Base-by-base conservation (phyloP, 2,888 invertebrate species). In the Cordilura impudica region DNA sequence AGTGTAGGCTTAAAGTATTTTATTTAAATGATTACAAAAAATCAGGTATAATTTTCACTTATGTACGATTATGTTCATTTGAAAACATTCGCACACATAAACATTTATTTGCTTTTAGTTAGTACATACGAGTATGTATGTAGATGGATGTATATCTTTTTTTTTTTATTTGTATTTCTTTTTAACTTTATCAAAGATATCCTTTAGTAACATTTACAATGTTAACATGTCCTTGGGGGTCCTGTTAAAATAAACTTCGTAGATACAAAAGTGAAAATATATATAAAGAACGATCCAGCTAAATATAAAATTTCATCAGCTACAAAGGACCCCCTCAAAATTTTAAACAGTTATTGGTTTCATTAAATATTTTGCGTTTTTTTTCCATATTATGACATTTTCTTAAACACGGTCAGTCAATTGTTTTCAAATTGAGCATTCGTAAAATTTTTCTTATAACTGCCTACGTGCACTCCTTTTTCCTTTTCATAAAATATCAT, bases 141-240 rank as follows among this genome's bases (percentile, higher is more conserved):
- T n/a, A n/a, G n/a, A n/a, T n/a, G n/a, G 26, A 53, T 31, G 51
- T 66, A 39, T 26, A n/a, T 29, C 43, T 26, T 35, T 49, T 49
- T 2, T 19, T 65, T 49, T 65, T 51, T 23, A 35, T 63, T 56
- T 66, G 63, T 26, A 45, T 23, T 47, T 35, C 43, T 47, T 26
- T 60, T 70, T 60, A 60, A 70, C n/a, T n/a, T n/a, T n/a, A n/a
- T 39, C 51, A 31, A 43, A 67, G 29, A 56, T 56, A 49, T 56
- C 51, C 29, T 49, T 69, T 58, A 58, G 60, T 60, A 56, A 56
- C 56, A 65, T 58, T 65, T 73, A 31, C 49, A 43, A 70, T 60
- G 45, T 31, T 60, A 56, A 66, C 73, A 60, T 73, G 66, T 60
- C 66, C 66, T 66, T 19, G 47, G n/a, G 43, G 29, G 58, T 73